Evolutionary conservation across 2,888 invertebrate species (phyloP).

Genomic region (Brachyptera risi): DNA sequence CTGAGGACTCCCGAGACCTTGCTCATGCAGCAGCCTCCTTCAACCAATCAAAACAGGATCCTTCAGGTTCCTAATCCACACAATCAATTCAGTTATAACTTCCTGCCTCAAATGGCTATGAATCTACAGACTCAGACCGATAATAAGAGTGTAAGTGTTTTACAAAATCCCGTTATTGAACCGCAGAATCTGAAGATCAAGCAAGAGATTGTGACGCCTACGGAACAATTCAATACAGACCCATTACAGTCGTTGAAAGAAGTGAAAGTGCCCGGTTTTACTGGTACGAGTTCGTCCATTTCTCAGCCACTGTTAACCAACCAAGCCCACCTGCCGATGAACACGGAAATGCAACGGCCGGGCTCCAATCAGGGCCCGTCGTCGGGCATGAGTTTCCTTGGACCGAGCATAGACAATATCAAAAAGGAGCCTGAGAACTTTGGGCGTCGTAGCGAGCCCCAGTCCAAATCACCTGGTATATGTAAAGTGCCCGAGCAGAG

Average conservation of each 20-base stretch:
- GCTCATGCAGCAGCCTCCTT: neutral
- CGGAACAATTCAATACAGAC: slow-evolving; percentile 48
- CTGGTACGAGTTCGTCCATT: slow-evolving; percentile 44
- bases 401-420: slow-evolving; percentile 65
- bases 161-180: slow-evolving; percentile 47
- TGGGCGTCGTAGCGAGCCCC: neutral
- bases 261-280: slow-evolving; percentile 71
- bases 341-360: slow-evolving; percentile 25
- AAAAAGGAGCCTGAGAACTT: slow-evolving; percentile 65
- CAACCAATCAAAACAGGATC: neutral
- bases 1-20: neutral
- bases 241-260: slow-evolving; percentile 74
- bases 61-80: slow-evolving; percentile 1
- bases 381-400: slow-evolving; percentile 49
- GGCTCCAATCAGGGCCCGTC: slow-evolving; percentile 23
- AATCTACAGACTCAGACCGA: neutral
- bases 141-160: neutral
- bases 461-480: slow-evolving; percentile 26
- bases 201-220: slow-evolving; percentile 50
- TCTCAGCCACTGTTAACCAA: slow-evolving; percentile 39
- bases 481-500: slow-evolving; percentile 19
- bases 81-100: slow-evolving; percentile 6
- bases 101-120: neutral
- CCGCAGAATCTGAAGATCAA: slow-evolving; percentile 71
- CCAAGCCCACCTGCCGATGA: neutral